phyloP scores from a whole-genome alignment of 37 sponge, comb jelly and placozoan genomes.

The Diacarnus erythraeanus region DNA sequence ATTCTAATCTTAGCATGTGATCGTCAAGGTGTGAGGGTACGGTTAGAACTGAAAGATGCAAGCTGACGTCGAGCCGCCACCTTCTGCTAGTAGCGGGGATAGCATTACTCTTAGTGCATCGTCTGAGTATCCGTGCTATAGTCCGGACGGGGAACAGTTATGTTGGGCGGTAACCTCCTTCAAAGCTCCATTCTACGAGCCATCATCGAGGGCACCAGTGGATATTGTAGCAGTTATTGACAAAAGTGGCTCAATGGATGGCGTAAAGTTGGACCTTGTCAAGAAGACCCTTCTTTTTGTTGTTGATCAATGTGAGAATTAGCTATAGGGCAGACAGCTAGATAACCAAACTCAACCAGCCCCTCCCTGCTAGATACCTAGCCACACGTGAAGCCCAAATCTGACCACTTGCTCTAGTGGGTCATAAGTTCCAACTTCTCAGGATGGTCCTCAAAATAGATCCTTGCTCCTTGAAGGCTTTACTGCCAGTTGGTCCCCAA shows the following conservation, averaged over 20 bases:
- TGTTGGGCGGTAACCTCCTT: conserved; percentile 79
- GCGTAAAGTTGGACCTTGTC: conserved; percentile 72
- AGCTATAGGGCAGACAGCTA: no score
- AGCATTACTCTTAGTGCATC: conserved; percentile 2
- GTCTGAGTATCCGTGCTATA: conserved; percentile 64
- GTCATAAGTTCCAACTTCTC: no score
- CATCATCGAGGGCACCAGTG: conserved; percentile 62
- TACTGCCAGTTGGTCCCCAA: no score
- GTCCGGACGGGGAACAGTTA: conserved; percentile 20
- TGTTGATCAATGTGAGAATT: conserved; percentile 85
- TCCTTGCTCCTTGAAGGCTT: no score
- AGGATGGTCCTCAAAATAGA: no score
- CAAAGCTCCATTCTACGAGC: conserved; percentile 85
- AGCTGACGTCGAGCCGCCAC: background rate
- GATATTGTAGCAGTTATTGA: conserved; percentile 94
- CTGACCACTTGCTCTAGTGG: no score
- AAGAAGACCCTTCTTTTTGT: conserved; percentile 89
- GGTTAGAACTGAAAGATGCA: no score
- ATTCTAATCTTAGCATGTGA: no score
- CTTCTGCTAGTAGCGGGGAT: background rate
- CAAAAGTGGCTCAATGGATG: conserved; percentile 86
- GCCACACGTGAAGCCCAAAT: no score
- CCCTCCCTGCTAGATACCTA: no score
- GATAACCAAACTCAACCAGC: no score
- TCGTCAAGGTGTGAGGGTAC: no score